phyloP scores from a whole-genome alignment of 92 coral and sea anemone genomes.

The Plumapathes pennacea region DNA sequence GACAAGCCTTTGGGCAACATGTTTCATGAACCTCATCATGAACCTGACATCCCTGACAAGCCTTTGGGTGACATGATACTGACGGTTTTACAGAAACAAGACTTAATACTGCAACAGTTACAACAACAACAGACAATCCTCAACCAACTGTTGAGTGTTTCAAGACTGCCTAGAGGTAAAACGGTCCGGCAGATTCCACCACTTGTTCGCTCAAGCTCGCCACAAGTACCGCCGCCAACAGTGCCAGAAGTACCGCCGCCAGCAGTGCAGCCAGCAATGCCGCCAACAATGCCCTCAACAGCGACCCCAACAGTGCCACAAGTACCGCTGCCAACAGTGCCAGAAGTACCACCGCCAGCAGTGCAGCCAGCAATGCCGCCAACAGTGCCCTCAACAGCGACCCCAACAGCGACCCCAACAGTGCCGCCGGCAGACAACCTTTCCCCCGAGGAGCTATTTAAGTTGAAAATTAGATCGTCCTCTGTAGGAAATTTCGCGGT shows the following conservation, averaged over 20 bases:
- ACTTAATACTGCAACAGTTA: too few species aligned
- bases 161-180: too few species aligned
- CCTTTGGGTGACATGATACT: too few species aligned
- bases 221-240: neutral
- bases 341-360: neutral
- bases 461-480: neutral
- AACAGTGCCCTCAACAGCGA: neutral
- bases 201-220: too few species aligned
- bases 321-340: neutral
- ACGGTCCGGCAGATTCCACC: too few species aligned
- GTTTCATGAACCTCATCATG: too few species aligned
- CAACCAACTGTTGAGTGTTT: too few species aligned
- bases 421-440: neutral
- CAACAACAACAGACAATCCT: too few species aligned
- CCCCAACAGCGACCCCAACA: neutral
- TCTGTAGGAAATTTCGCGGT: slow-evolving; percentile 6
- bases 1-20: too few species aligned
- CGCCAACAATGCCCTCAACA: neutral
- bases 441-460: neutral
- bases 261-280: neutral
- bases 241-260: neutral
- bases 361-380: neutral
- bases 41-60: too few species aligned
- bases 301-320: neutral
- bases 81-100: too few species aligned